A percentile compares a stretch with the other conserved stretches of the same genome.
These are phyloP conservation scores for Temnothorax unifasciatus DNA, from an alignment of 2,888 invertebrate species.

Conservation along the genomic window DNA sequence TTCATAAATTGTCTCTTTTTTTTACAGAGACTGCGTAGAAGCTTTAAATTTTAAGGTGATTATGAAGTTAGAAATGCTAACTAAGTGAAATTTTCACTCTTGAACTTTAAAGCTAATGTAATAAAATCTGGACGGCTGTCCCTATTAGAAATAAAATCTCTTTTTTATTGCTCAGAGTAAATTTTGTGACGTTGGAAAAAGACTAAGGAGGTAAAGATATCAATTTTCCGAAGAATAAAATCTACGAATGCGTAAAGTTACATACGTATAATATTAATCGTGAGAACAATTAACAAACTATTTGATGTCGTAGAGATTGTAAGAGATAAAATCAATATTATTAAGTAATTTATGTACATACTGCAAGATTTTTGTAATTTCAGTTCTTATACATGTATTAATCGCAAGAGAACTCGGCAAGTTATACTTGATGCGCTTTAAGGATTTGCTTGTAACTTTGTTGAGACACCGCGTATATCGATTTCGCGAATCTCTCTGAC, in stretches of 20 bases:
- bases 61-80: constrained; percentile 19
- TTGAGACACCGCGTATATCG: neutral
- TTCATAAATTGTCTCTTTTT: constrained; percentile 37
- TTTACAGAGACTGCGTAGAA: neutral
- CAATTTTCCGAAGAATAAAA: neutral
- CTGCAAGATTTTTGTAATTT: neutral
- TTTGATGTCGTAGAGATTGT: neutral
- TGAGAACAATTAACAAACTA: neutral
- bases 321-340: neutral
- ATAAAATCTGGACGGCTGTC: constrained; percentile 13
- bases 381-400: neutral
- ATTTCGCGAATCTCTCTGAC: neutral
- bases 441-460: neutral
- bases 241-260: neutral
- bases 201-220: neutral
- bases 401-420: neutral
- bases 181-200: neutral
- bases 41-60: constrained; percentile 33
- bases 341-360: neutral
- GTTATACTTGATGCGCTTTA: neutral
- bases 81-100: constrained; percentile 13
- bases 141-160: neutral
- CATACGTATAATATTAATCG: neutral
- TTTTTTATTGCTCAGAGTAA: constrained; percentile 6
- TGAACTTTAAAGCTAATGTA: constrained; percentile 14